Conservation (phyloP, 1,140 invertebrate genomes). For the Daktulosphaira vitifoliae region DNA sequence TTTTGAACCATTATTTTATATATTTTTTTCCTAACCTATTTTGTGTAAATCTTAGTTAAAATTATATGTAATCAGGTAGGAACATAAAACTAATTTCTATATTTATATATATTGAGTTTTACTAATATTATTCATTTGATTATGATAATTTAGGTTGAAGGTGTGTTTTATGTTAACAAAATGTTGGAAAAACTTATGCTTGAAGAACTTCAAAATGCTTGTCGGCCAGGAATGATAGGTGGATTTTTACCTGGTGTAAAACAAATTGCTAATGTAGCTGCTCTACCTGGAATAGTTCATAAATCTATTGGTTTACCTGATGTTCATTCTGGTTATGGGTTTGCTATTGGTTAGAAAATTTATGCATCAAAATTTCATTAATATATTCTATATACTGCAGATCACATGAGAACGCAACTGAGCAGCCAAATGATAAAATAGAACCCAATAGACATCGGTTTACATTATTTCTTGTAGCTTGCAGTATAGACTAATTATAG, state of each 20-base stretch:
- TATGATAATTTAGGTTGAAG: slow-evolving; percentile 68
- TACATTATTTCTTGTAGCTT: too few species aligned
- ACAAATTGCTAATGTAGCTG: slow-evolving; percentile 99
- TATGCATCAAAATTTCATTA: background rate
- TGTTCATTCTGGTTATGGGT: slow-evolving; percentile 97
- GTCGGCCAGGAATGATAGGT: slow-evolving; percentile 75
- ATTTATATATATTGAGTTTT: too few species aligned
- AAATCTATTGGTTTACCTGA: slow-evolving; percentile 86
- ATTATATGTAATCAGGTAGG: too few species aligned
- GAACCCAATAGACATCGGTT: background rate
- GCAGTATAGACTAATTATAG: too few species aligned
- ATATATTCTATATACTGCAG: too few species aligned
- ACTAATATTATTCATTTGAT: too few species aligned
- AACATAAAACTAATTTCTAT: too few species aligned
- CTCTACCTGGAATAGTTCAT: slow-evolving; percentile 94
- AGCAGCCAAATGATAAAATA: too few species aligned
- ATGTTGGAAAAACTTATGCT: slow-evolving; percentile 93
- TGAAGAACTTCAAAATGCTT: slow-evolving; percentile 88
- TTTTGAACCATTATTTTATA: too few species aligned
- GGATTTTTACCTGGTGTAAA: slow-evolving; percentile 98
- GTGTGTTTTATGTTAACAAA: slow-evolving; percentile 94
- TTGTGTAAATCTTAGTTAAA: too few species aligned
- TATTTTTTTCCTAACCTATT: too few species aligned
- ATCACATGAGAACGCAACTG: too few species aligned
- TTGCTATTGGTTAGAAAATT: slow-evolving; percentile 73